These are phyloP conservation scores for Sarcoramphus papa DNA, from an alignment of 2,797 vertebrate species.

Conservation along the genomic window DNA sequence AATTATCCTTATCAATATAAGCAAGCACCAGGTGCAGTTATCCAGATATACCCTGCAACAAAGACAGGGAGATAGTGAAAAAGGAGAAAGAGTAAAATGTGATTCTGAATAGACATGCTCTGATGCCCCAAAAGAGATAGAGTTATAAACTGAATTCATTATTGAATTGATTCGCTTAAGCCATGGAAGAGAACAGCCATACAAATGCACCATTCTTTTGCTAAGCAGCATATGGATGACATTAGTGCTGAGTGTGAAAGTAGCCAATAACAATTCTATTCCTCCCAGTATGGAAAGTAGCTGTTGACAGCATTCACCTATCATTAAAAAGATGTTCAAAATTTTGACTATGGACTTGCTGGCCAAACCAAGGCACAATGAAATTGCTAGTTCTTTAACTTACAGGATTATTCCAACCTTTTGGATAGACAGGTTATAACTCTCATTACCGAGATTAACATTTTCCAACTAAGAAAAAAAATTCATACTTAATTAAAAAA, in stretches of 20 bases:
- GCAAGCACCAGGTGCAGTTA: conserved; percentile 70
- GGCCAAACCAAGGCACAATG: background rate
- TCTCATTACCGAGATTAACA: background rate
- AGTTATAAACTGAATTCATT: conserved; percentile 70
- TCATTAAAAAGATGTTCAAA: conserved; percentile 29
- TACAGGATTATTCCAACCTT: background rate
- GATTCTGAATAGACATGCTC: conserved; percentile 71
- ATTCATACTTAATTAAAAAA: background rate
- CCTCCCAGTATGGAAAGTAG: conserved; percentile 25
- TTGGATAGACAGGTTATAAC: background rate
- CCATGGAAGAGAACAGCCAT: conserved; percentile 46
- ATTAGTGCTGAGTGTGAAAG: conserved; percentile 47
- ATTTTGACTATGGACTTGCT: background rate
- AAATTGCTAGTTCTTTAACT: background rate
- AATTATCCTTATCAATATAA: conserved; percentile 68
- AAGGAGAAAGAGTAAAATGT: conserved; percentile 63
- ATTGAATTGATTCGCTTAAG: conserved; percentile 63
- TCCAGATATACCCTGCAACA: conserved; percentile 67
- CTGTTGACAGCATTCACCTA: conserved; percentile 41
- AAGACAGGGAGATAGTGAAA: conserved; percentile 61
- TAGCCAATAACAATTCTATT: conserved; percentile 46
- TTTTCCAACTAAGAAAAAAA: background rate
- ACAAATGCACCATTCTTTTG: conserved; percentile 65
- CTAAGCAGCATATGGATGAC: conserved; percentile 61
- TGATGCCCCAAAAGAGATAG: conserved; percentile 70